Percentiles rank a stretch among this genome's conserved stretches.
Conservation (phyloP, 2,113 vertebrate genomes). For the Spilogale gracilis region DNA sequence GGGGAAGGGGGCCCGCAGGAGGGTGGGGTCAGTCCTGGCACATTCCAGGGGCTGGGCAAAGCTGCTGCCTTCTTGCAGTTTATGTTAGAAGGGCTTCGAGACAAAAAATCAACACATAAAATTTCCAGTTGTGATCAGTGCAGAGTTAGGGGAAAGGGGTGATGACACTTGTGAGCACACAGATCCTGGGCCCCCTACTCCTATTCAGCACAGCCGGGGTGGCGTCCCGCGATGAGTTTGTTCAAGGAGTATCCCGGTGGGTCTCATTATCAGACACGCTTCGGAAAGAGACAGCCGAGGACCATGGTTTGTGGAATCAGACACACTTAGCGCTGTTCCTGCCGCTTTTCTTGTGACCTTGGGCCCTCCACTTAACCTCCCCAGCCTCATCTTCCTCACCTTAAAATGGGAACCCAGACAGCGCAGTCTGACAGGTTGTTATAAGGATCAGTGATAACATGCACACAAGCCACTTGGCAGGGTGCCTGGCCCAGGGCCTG, state of each 20-base stretch:
- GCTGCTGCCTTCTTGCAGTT: background rate
- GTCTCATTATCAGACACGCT: background rate
- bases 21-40: background rate
- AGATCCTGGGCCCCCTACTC: background rate
- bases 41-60: background rate
- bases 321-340: background rate
- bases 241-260: background rate
- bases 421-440: background rate
- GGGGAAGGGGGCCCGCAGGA: background rate
- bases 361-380: background rate
- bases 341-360: background rate
- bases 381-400: background rate
- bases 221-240: fast-evolving
- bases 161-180: background rate
- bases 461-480: too few species aligned
- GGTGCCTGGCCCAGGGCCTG: fast-evolving
- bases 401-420: background rate
- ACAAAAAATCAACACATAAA: background rate
- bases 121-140: background rate
- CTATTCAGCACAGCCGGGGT: background rate
- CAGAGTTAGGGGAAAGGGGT: background rate
- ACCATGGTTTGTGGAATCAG: background rate
- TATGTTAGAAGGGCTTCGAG: background rate
- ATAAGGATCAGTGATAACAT: background rate
- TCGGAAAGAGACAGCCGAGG: background rate